These are phyloP conservation scores for Calliopum simillimum DNA, from an alignment of 2,888 invertebrate species.

Conservation along the genomic window DNA sequence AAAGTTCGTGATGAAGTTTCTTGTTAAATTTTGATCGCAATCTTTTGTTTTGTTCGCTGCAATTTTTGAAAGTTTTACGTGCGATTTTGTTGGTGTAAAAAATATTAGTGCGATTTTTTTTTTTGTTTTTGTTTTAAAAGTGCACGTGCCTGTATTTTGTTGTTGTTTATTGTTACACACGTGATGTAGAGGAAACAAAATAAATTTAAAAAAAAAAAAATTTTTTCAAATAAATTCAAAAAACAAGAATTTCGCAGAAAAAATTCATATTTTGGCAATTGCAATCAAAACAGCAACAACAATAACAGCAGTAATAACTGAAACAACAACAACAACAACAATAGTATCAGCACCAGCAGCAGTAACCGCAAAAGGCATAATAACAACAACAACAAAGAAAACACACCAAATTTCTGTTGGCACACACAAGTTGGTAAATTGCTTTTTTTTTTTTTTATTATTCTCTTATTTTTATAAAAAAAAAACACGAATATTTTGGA, in stretches of 20 bases:
- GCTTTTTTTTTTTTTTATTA: neutral
- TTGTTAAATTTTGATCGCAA: too few relatives aligned
- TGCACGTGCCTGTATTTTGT: neutral
- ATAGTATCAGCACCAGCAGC: neutral
- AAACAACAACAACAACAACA: neutral
- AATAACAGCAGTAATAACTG: neutral
- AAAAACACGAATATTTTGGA: neutral
- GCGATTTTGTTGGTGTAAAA: too few relatives aligned
- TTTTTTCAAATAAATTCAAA: neutral
- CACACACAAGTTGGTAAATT: neutral
- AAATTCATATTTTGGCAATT: neutral
- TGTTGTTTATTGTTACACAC: conserved; percentile 6
- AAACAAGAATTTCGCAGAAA: neutral
- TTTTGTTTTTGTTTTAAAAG: too few relatives aligned
- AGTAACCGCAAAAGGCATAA: neutral
- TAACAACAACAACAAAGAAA: neutral
- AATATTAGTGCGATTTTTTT: too few relatives aligned
- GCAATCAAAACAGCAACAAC: neutral
- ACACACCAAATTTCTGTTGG: neutral
- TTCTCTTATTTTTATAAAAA: neutral
- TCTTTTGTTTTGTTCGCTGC: too few relatives aligned
- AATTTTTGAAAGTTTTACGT: too few relatives aligned
- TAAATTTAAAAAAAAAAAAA: too few relatives aligned
- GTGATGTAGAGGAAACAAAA: neutral
- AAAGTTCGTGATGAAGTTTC: too few relatives aligned